phyloP scores from a whole-genome alignment of 2,797 vertebrate genomes.

The Australoheros facetus region DNA sequence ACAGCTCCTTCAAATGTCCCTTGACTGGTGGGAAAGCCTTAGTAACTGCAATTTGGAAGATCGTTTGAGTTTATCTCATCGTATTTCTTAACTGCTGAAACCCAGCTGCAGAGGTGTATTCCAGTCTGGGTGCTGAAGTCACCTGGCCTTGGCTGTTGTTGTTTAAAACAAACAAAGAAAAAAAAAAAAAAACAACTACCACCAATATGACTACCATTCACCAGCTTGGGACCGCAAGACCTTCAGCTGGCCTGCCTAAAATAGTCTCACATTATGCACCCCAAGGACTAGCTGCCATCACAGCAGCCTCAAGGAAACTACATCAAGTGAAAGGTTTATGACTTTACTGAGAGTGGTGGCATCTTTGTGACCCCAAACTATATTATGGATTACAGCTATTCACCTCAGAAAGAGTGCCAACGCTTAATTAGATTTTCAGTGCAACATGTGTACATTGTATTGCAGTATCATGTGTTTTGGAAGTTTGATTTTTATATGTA shows the following conservation, averaged over 20 bases:
- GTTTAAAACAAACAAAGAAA: constrained; percentile 16
- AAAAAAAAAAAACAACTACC: neutral
- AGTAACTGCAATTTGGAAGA: constrained; percentile 27
- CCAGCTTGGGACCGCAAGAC: constrained; percentile 53
- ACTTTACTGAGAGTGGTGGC: constrained; percentile 33
- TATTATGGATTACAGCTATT: constrained; percentile 5
- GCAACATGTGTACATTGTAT: neutral
- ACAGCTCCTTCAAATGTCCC: constrained; percentile 48
- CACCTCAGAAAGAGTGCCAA: neutral
- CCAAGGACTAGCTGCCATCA: constrained; percentile 63
- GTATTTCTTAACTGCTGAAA: neutral
- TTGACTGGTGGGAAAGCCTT: constrained; percentile 55
- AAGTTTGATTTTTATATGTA: too few species aligned
- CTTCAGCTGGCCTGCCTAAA: constrained; percentile 70
- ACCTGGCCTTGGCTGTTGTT: constrained; percentile 67
- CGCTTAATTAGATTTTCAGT: neutral
- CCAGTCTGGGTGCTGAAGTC: constrained; percentile 39
- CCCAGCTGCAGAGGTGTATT: constrained; percentile 2
- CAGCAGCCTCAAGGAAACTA: constrained; percentile 63
- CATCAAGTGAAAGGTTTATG: constrained; percentile 52
- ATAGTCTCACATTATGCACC: constrained; percentile 68
- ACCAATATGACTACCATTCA: constrained; percentile 47
- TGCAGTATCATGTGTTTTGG: too few species aligned
- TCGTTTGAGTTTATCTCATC: neutral
- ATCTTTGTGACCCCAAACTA: constrained; percentile 21